phyloP scores from a whole-genome alignment of 2,888 invertebrate genomes.

The Graphium colonna region DNA sequence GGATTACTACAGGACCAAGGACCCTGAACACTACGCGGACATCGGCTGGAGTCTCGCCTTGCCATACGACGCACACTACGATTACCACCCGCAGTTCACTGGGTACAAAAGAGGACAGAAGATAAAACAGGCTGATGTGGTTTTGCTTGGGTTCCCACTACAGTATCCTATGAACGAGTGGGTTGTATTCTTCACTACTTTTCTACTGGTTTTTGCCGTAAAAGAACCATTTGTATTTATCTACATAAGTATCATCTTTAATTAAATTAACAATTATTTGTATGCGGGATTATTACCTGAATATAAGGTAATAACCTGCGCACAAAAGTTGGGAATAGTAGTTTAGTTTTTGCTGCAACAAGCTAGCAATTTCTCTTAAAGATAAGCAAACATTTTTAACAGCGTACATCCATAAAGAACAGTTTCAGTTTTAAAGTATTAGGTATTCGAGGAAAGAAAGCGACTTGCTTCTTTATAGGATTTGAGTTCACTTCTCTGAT shows the following conservation, averaged over 20 bases:
- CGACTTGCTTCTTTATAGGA: too few species aligned
- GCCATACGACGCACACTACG: conserved; percentile 63
- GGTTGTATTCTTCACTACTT: background rate
- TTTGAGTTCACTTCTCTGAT: too few species aligned
- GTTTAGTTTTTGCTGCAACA: too few species aligned
- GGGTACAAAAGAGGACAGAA: conserved; percentile 64
- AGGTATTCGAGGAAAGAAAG: too few species aligned
- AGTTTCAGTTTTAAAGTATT: too few species aligned
- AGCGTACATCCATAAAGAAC: too few species aligned
- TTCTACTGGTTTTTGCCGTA: background rate
- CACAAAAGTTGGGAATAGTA: too few species aligned
- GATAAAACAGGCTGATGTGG: conserved; percentile 81
- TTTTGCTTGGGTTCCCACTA: conserved; percentile 79
- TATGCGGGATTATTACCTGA: too few species aligned
- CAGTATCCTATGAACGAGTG: conserved; percentile 72
- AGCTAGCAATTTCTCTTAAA: too few species aligned
- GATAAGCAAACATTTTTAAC: too few species aligned
- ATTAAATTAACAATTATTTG: conserved; percentile 11
- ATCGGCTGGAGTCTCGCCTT: conserved; percentile 76
- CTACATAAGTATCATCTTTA: too few species aligned
- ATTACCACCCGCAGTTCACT: conserved; percentile 80
- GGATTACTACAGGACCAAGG: conserved; percentile 55
- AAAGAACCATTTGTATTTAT: background rate
- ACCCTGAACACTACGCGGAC: conserved; percentile 66
- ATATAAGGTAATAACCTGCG: too few species aligned